Percentiles rank a stretch among this genome's conserved stretches.
phyloP scores from a whole-genome alignment of 2,797 vertebrate species.

The Esox masquinongy region DNA sequence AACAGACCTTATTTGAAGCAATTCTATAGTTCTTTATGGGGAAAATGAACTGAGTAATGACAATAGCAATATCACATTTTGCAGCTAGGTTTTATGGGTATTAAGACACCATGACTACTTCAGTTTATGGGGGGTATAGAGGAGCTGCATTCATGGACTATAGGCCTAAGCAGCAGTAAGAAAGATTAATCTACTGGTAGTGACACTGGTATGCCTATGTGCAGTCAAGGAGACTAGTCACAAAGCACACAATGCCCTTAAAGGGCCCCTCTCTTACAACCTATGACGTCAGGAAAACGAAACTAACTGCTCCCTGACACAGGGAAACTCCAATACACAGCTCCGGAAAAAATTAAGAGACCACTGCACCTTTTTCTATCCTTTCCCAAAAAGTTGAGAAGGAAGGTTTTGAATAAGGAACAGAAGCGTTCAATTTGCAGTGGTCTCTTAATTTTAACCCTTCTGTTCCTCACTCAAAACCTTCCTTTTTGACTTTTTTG shows the following conservation, averaged over 20 bases:
- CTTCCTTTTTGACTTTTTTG: no score
- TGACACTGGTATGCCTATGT: neutral
- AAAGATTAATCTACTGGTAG: neutral
- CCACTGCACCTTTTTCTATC: no score
- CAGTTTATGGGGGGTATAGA: neutral
- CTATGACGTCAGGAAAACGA: conserved; percentile 45
- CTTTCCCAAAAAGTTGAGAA: no score
- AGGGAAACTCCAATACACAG: neutral
- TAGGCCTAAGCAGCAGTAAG: neutral
- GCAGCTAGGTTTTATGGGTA: neutral
- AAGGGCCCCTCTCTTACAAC: conserved; percentile 33
- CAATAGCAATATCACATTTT: no score
- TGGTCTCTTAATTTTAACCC: no score
- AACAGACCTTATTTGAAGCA: no score
- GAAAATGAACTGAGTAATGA: no score
- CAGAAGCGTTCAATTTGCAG: no score
- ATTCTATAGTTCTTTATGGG: no score
- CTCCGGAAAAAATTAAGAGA: no score
- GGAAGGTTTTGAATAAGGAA: no score
- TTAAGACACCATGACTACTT: neutral
- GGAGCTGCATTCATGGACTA: neutral
- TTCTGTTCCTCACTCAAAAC: no score
- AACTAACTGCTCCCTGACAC: conserved; percentile 35
- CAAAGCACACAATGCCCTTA: conserved; percentile 24
- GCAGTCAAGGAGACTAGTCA: neutral